Evolutionary conservation across 2,797 vertebrate genomes (phyloP).

Genomic region (Vespertilio murinus): DNA sequence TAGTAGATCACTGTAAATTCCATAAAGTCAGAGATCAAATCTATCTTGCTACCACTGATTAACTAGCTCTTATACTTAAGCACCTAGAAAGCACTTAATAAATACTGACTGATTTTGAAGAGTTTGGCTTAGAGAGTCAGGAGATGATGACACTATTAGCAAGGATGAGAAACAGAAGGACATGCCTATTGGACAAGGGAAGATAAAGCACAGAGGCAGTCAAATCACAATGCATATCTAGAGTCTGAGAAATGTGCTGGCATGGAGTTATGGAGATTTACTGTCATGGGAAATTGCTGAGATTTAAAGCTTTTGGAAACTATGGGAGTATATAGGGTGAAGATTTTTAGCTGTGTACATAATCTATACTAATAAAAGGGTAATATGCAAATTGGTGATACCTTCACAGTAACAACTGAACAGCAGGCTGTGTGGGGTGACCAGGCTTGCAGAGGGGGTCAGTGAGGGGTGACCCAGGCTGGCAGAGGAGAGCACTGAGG

Average conservation of each 20-base stretch:
- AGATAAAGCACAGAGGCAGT: background rate
- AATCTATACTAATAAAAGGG: background rate
- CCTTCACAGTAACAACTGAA: too few relatives aligned
- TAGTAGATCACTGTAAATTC: background rate
- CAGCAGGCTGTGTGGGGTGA: too few relatives aligned
- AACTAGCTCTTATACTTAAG: background rate
- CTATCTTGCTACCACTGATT: background rate
- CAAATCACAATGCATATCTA: background rate
- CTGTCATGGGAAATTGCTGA: background rate
- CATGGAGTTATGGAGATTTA: background rate
- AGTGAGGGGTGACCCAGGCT: too few relatives aligned
- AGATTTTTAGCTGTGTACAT: background rate
- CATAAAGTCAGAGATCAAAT: background rate
- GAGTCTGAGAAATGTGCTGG: background rate
- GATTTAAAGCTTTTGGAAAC: background rate
- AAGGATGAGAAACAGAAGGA: background rate
- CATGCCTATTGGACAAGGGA: background rate
- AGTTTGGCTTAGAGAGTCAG: background rate
- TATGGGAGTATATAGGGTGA: background rate
- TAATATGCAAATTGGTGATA: too few relatives aligned
- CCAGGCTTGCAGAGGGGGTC: too few relatives aligned
- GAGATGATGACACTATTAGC: background rate
- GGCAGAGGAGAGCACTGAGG: too few relatives aligned
- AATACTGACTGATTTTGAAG: background rate
- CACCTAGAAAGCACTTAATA: background rate